Evolutionary conservation across 1,140 invertebrate species (phyloP).

Genomic region (Nasonia vitripennis): DNA sequence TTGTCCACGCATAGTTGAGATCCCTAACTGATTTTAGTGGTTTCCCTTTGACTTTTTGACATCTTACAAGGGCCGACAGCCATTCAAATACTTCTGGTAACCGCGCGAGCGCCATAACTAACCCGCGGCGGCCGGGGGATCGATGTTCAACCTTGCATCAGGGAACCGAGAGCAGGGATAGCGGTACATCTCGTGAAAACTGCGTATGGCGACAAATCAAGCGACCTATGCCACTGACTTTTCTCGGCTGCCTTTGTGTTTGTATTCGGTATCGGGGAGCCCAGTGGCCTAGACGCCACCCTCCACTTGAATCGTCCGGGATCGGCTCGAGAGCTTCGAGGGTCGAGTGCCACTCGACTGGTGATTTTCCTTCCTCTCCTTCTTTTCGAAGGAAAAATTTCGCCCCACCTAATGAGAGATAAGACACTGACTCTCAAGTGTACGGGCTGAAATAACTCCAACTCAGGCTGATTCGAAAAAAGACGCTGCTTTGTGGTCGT

Average conservation of each 20-base stretch:
- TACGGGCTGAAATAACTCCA: not conserved
- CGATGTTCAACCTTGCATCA: not conserved
- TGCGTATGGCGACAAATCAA: not conserved
- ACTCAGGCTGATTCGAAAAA: not conserved
- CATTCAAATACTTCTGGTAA: constrained; percentile 74
- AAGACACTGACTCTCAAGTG: not conserved
- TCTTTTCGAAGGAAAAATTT: not conserved
- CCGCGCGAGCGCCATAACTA: constrained; percentile 71
- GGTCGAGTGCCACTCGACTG: not conserved
- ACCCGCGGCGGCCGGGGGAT: constrained; percentile 64
- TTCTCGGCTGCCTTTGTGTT: not conserved
- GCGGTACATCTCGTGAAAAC: not conserved
- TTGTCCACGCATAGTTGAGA: constrained; percentile 71
- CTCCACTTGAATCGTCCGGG: not conserved
- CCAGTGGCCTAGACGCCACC: not conserved
- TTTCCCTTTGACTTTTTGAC: constrained; percentile 76
- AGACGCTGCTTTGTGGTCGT: constrained; percentile 18
- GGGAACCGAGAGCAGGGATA: not conserved
- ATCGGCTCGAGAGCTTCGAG: not conserved
- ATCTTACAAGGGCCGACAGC: constrained; percentile 73
- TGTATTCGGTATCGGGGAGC: not conserved
- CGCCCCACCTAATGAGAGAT: not conserved
- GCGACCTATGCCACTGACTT: not conserved
- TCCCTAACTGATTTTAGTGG: constrained; percentile 76
- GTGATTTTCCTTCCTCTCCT: not conserved